These are phyloP conservation scores for Euwallacea similis DNA, from an alignment of 1,140 invertebrate species.

Conservation along the genomic window DNA sequence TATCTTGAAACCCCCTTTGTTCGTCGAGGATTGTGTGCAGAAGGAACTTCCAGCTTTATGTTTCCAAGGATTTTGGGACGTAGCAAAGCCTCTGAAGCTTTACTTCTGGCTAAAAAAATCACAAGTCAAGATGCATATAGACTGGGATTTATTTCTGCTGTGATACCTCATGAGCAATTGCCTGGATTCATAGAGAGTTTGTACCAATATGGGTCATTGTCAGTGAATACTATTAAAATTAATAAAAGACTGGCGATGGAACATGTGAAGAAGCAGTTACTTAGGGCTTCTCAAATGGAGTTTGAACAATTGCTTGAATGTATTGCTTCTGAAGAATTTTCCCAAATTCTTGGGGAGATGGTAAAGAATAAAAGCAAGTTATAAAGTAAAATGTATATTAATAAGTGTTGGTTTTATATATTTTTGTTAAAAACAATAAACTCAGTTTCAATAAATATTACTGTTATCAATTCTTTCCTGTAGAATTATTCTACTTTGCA, in stretches of 20 bases:
- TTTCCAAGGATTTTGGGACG: constrained; percentile 83
- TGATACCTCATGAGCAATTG: constrained; percentile 45
- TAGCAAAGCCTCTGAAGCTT: constrained; percentile 76
- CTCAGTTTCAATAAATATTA: too few species aligned
- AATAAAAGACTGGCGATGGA: constrained; percentile 46
- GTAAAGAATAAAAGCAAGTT: constrained; percentile 46
- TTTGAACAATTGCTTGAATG: constrained; percentile 41
- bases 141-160: constrained; percentile 45
- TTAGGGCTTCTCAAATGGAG: constrained; percentile 44
- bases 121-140: constrained; percentile 59
- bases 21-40: constrained; percentile 75
- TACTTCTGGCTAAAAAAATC: constrained; percentile 75
- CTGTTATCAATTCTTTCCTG: too few species aligned
- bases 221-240: constrained; percentile 43
- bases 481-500: too few species aligned
- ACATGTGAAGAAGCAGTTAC: constrained; percentile 36
- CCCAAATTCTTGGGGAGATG: constrained; percentile 41
- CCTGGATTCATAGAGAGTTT: constrained; percentile 43
- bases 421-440: too few species aligned
- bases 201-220: constrained; percentile 42
- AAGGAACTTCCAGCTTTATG: constrained; percentile 81
- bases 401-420: too few species aligned
- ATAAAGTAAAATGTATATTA: constrained; percentile 14
- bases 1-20: constrained; percentile 87
- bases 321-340: constrained; percentile 47